Percentiles rank a stretch among this genome's conserved stretches.
Evolutionary conservation across 2,888 invertebrate genomes (phyloP).

Genomic region (Steromphala cineraria): DNA sequence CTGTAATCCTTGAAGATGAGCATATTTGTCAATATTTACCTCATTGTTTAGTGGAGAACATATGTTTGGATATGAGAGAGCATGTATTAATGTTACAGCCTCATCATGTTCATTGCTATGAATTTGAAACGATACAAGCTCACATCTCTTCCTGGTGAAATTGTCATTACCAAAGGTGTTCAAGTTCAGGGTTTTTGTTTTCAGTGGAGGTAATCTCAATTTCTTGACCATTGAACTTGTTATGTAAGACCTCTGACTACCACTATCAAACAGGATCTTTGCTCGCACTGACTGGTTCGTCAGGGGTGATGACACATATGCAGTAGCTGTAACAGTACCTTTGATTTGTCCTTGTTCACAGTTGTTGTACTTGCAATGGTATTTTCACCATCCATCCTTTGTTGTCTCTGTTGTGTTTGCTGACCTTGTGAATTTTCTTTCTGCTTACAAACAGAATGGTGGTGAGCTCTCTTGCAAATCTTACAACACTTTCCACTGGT

Average conservation of each 20-base stretch:
- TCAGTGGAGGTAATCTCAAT: background rate
- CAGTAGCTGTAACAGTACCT: background rate
- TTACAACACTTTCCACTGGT: background rate
- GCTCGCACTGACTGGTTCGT: background rate
- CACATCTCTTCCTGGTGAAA: background rate
- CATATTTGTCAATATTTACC: too few relatives aligned
- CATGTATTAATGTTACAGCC: background rate
- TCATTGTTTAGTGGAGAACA: background rate
- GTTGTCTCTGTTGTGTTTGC: background rate
- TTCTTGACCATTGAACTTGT: background rate
- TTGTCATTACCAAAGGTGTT: constrained; percentile 5
- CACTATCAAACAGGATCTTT: background rate
- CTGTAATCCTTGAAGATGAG: background rate
- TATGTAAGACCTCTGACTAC: constrained; percentile 1
- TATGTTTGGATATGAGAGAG: background rate
- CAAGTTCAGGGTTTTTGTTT: background rate
- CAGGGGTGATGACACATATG: background rate
- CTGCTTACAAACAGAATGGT: background rate
- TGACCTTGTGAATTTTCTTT: background rate
- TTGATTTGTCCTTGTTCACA: background rate
- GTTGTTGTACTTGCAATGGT: background rate
- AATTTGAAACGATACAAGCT: background rate
- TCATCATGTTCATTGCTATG: background rate
- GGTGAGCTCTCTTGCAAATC: background rate
- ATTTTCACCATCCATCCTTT: background rate